Percentiles rank a stretch among this genome's conserved stretches.
phyloP scores from a whole-genome alignment of 2,113 vertebrate genomes.

The Pseudopipra pipra region DNA sequence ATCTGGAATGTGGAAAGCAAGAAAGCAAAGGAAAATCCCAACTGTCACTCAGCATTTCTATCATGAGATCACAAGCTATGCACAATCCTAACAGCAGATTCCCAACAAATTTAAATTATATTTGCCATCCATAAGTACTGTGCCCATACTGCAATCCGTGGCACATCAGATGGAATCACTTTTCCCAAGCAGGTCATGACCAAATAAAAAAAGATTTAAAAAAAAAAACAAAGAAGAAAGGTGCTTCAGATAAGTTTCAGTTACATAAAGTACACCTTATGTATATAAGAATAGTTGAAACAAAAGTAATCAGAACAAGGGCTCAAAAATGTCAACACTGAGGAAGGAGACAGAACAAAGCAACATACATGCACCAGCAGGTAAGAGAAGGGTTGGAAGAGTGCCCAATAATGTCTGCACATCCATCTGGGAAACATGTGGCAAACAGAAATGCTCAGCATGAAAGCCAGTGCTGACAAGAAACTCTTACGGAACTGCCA shows the following conservation, averaged over 20 bases:
- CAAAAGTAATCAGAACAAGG: not conserved
- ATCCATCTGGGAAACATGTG: not conserved
- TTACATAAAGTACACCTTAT: not conserved
- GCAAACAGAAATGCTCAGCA: not conserved
- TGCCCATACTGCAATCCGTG: not conserved
- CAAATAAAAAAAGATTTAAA: not conserved
- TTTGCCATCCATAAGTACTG: not conserved
- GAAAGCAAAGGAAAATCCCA: not conserved
- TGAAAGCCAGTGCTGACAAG: slow-evolving; percentile 13
- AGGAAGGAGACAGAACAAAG: not conserved
- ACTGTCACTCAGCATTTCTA: not conserved
- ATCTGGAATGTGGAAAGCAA: not conserved
- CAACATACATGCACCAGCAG: not conserved
- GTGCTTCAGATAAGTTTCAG: not conserved
- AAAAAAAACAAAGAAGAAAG: not conserved
- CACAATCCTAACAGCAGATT: not conserved
- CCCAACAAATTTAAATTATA: not conserved
- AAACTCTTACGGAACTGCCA: not conserved
- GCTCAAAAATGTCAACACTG: not conserved
- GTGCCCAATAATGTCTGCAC: not conserved
- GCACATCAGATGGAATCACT: not conserved
- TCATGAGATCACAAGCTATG: not conserved
- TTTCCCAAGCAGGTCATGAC: not conserved
- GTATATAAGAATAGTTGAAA: not conserved
- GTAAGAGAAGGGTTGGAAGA: not conserved